phyloP scores from a whole-genome alignment of 2,888 invertebrate species.

The Zootermopsis nevadensis region DNA sequence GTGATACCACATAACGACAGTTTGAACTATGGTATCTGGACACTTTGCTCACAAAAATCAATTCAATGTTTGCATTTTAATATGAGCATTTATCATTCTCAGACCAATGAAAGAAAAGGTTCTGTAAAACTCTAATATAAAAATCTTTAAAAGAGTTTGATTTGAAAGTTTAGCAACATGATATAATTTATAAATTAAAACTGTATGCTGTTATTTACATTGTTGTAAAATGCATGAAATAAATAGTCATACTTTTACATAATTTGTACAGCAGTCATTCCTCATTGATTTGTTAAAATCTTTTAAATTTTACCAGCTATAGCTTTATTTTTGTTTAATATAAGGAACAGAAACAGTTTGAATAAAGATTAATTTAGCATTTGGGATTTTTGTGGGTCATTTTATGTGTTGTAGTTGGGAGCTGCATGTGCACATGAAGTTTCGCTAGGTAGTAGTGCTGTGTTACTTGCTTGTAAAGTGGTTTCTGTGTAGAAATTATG shows the following conservation, averaged over 20 bases:
- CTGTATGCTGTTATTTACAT: slow-evolving; percentile 6
- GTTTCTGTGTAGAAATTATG: background rate
- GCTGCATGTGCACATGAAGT: background rate
- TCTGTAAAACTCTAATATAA: background rate
- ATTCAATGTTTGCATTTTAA: background rate
- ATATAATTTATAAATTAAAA: background rate
- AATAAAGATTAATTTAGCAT: background rate
- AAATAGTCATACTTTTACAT: slow-evolving; percentile 33
- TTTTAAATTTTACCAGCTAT: background rate
- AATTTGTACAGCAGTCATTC: slow-evolving; percentile 37
- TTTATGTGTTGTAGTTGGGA: slow-evolving; percentile 16
- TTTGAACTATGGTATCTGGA: background rate
- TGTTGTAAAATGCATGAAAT: slow-evolving; percentile 40
- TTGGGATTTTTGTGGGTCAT: slow-evolving; percentile 6
- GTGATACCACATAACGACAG: background rate
- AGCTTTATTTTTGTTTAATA: background rate
- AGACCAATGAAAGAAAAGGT: slow-evolving; percentile 3
- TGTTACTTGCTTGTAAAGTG: background rate
- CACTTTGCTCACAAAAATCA: slow-evolving; percentile 15
- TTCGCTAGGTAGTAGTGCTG: background rate
- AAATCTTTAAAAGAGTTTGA: background rate
- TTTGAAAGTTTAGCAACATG: background rate
- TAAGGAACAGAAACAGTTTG: background rate
- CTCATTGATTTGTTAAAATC: slow-evolving; percentile 26
- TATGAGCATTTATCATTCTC: background rate